These are phyloP conservation scores for Urechis unicinctus DNA, from an alignment of 2,888 invertebrate genomes.

Conservation along the genomic window DNA sequence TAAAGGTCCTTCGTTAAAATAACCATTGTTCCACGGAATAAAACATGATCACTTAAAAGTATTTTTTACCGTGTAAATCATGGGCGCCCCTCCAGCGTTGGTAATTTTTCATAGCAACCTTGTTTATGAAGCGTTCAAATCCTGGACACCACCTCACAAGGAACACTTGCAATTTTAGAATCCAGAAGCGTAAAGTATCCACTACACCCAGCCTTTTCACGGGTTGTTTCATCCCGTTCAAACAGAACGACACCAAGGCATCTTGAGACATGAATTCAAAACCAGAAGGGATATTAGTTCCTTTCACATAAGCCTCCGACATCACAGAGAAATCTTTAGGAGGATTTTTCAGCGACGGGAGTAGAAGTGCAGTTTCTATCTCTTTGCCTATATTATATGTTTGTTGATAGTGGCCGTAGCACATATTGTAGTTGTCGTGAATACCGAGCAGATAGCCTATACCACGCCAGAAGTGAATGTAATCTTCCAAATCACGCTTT, in stretches of 20 bases:
- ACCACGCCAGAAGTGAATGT: slow-evolving; percentile 77
- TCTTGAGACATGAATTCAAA: slow-evolving; percentile 18
- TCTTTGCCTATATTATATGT: slow-evolving; percentile 29
- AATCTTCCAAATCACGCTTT: slow-evolving; percentile 65
- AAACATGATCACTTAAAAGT: no score
- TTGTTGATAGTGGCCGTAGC: slow-evolving; percentile 23
- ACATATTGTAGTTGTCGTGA: slow-evolving; percentile 57
- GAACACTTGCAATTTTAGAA: neutral
- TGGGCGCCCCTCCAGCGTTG: no score
- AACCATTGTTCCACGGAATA: no score
- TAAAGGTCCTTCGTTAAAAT: no score
- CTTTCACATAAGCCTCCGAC: slow-evolving; percentile 32
- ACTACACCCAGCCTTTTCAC: neutral
- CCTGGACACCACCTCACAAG: neutral
- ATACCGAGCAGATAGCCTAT: slow-evolving; percentile 77
- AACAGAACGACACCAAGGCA: slow-evolving; percentile 19
- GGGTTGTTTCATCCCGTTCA: slow-evolving; percentile 11
- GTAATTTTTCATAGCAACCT: no score
- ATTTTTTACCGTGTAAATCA: no score
- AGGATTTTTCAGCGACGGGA: slow-evolving; percentile 27
- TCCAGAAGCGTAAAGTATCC: neutral
- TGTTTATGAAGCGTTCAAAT: neutral
- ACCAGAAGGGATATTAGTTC: slow-evolving; percentile 18
- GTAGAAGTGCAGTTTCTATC: slow-evolving; percentile 28
- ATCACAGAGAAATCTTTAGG: slow-evolving; percentile 30